Base-by-base conservation (phyloP, 2,797 vertebrate species). In the Anabas testudineus region DNA sequence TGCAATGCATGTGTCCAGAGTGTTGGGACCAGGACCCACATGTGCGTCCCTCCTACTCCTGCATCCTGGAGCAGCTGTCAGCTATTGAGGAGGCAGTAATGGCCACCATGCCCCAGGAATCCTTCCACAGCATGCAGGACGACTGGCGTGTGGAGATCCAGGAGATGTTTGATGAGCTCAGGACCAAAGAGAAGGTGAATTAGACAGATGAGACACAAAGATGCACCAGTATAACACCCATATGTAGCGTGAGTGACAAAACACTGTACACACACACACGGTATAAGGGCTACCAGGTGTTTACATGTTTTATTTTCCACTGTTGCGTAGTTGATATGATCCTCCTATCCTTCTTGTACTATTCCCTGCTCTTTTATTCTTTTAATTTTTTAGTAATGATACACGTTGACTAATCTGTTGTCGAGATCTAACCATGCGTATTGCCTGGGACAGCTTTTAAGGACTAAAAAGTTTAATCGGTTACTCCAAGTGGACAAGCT, bases 41-140 rank as follows among this genome's bases (percentile, higher is more conserved):
- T 34, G 93, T 98, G 63, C 96, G 97, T 14, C 97, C 97, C 18
- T 96, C 96, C 2, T 99, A 99, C 87, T 94, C 96, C 87, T 93
- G 95, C 88, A 98, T 99, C 91, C 95, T 99, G 90, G 96, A 98
- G 85, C 96, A 98, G 88, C 91, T 99, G 87, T 96, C 95, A 0
- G 96, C 96, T 76, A 96, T 98, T 16, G 97, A 99, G 86, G 95
- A 93, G 89, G 95, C 95, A 0, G 96, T 98, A 80, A 95, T 95
- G 95, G 96, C 96, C 53, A 97, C 97, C 61, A 96, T 99, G 97
- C 97, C 97, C 22, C 97, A 96, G 88, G 97, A 98, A 64, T 99
- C 97, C 54, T 98, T 99, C 78, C 97, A 99, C 89, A 98, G 96
- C 81, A 97, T 99, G 97, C 97, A 99, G 95, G 97, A 99, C 41